Conservation (phyloP, 2,113 vertebrate genomes). For the Nerophis lumbriciformis region DNA sequence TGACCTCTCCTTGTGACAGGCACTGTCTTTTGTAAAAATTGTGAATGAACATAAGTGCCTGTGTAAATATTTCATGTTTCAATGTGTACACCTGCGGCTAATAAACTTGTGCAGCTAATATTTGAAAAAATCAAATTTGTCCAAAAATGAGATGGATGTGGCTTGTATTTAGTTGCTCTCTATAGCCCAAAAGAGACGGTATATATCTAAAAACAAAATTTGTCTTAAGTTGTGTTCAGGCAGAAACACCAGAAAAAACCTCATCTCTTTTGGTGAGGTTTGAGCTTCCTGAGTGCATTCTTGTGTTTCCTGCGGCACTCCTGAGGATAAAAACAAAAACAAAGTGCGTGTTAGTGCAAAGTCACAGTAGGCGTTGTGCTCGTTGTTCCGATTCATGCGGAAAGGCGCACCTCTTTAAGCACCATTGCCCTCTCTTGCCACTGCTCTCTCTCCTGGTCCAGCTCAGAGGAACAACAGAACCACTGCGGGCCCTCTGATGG, state of each 20-base stretch:
- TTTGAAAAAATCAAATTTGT: too few relatives aligned
- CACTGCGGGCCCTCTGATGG: constrained; percentile 71
- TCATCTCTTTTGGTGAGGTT: constrained; percentile 57
- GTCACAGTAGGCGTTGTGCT: too few relatives aligned
- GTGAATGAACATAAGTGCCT: too few relatives aligned
- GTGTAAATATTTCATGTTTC: too few relatives aligned
- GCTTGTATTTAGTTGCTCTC: too few relatives aligned
- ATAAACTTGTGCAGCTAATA: too few relatives aligned
- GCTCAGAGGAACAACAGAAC: constrained; percentile 73
- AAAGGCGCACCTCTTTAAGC: constrained; percentile 54
- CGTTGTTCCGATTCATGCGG: neutral
- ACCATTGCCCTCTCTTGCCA: constrained; percentile 77
- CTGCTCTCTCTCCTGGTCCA: constrained; percentile 69
- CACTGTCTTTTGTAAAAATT: too few relatives aligned
- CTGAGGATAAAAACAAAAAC: constrained; percentile 54
- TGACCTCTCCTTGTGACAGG: too few relatives aligned
- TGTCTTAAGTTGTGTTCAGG: neutral
- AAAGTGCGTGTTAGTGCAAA: neutral
- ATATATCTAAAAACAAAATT: too few relatives aligned
- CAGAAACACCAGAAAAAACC: constrained; percentile 11
- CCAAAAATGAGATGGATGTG: too few relatives aligned
- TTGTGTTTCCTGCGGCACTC: constrained; percentile 89
- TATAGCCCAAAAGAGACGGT: too few relatives aligned
- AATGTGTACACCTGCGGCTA: too few relatives aligned
- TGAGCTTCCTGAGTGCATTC: constrained; percentile 80